Percentiles rank a stretch among this genome's conserved stretches.
phyloP scores from a whole-genome alignment of 2,797 vertebrate genomes.

The Hypotaenidia okinawae region DNA sequence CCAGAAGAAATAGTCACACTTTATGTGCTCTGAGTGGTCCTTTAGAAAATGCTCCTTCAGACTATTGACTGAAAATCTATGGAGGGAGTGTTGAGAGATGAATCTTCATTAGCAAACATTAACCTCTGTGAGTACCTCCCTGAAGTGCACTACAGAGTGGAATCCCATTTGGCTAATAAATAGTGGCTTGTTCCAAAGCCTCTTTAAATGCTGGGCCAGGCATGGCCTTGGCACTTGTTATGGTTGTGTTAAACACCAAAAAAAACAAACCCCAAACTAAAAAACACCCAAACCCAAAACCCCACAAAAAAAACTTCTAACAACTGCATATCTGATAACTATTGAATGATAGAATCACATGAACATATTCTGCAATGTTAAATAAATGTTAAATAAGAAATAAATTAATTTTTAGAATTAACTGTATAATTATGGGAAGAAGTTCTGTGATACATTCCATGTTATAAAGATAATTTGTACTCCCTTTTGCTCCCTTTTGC shows the following conservation, averaged over 20 bases:
- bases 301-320: background rate
- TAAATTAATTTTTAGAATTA: background rate
- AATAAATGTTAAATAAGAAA: background rate
- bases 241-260: background rate
- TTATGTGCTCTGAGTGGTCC: background rate
- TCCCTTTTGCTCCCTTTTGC: conserved; percentile 26
- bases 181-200: background rate
- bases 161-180: background rate
- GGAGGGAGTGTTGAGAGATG: conserved; percentile 24
- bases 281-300: too few relatives aligned
- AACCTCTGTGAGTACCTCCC: background rate
- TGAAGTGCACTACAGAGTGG: background rate
- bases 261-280: background rate
- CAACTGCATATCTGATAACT: background rate
- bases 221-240: background rate
- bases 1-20: background rate
- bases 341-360: background rate
- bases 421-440: background rate
- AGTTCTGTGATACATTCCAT: background rate
- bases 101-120: conserved; percentile 20
- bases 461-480: background rate
- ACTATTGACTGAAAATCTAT: background rate
- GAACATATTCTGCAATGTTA: background rate
- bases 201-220: background rate
- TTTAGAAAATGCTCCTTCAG: conserved; percentile 23